Conservation (phyloP, 1,140 invertebrate genomes). For the Chrysomallon squamiferum region DNA sequence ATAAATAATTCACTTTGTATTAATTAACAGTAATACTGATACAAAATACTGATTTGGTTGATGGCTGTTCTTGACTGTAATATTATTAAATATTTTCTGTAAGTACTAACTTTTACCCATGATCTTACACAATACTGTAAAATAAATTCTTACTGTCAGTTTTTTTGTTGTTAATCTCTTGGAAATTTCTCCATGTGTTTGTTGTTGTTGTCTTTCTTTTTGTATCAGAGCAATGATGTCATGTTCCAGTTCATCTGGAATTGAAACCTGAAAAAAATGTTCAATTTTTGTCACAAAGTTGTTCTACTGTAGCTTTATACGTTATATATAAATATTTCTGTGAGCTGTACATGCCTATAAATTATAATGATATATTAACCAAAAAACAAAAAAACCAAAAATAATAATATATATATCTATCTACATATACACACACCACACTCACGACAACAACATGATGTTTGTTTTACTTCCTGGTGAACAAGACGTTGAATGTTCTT, state of each 20-base stretch:
- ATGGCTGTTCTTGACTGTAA: too few species aligned
- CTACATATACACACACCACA: neutral
- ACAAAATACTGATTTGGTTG: too few species aligned
- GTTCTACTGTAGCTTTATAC: neutral
- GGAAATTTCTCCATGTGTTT: constrained; percentile 36
- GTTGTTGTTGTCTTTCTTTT: constrained; percentile 25
- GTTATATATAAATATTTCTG: neutral
- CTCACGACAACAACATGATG: neutral
- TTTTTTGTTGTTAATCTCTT: constrained; percentile 54
- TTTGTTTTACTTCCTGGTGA: too few species aligned
- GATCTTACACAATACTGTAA: too few species aligned
- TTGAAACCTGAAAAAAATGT: constrained; percentile 24
- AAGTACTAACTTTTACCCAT: too few species aligned
- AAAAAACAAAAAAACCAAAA: too few species aligned
- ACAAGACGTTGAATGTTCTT: too few species aligned
- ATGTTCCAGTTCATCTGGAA: constrained; percentile 35
- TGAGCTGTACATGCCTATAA: neutral
- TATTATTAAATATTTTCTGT: too few species aligned
- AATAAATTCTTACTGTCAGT: constrained; percentile 50
- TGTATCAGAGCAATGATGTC: constrained; percentile 41
- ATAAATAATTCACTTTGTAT: too few species aligned
- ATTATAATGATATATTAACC: neutral
- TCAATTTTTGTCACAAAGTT: neutral
- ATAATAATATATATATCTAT: neutral
- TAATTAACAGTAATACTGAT: too few species aligned